Evolutionary conservation across 2,797 vertebrate species (phyloP), one percentile per base, ranked within the genome.

Genomic region (Lindbergichthys nudifrons): DNA sequence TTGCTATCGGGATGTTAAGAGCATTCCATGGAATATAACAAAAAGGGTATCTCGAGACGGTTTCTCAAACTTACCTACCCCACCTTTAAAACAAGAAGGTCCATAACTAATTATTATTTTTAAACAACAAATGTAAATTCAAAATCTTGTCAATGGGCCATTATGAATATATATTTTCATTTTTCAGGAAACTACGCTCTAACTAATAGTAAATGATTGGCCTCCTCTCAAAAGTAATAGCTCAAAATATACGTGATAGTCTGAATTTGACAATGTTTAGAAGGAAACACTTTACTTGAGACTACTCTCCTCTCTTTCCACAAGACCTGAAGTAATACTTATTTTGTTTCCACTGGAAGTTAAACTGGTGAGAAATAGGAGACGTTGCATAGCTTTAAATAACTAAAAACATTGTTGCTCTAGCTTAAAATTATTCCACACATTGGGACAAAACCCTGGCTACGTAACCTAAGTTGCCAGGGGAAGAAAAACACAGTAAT

Each of bases 331-430:
- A 58, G 41, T 7, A 57, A 56, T 13, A 45, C 50, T 52, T 70
- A 36, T 69, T 67, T 63, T 53, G 45, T 69, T 80, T 66, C 48
- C 51, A 45, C 45, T 57, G 21, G 11, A 57, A 50, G 13, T 42
- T 46, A 51, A 43, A 2, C 5, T 47, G n/a, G 69, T 51, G 2
- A 50, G 30, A 42, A 56, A 42, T 26, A 52, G 18, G 57, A 76
- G 64, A 21, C 56, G 23, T 14, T 2, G 0, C 23, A 11, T 15
- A 19, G 62, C 53, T 52, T 60, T 45, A 64, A 71, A 53, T 41
- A 3, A 62, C 58, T 48, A 26, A 65, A 68, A 54, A 77, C 48
- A 42, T 46, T 4, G 9, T 26, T 14, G 54, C 56, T 70, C 2
- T 50, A 21, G 32, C 65, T 70, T 30, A 36, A 68, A 68, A 65